Base-by-base conservation (phyloP, 2,113 vertebrate species). In the Varanus salvator region DNA sequence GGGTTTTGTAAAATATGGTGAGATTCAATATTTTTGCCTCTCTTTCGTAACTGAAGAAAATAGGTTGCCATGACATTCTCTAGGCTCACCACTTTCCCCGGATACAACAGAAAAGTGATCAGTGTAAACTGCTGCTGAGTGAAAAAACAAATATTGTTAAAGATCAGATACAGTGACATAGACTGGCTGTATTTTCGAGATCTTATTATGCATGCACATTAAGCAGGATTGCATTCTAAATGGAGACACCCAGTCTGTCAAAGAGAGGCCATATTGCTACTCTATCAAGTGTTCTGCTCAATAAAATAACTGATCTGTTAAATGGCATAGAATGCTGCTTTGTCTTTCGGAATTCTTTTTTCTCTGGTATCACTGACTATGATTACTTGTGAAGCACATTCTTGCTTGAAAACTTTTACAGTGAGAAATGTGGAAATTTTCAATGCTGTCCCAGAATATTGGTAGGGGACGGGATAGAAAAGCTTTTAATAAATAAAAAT, bases 251-350 rank as follows among this genome's bases (percentile, higher is more conserved):
- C 27, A 90, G 74, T 15, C 44, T 94, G 50, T 92, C 68, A 84
- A 91, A 94, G 91, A 34, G 12, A 6, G 69, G 77, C 77, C 85
- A 80, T 80, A 93, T 85, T 89, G 85, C 64, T 88, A 31, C 6
- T 91, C 84, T 89, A 83, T 90, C 90, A 94, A 93, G 92, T 91
- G 17, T 92, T 93, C 64, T 85, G 69, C 54, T 95, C 85, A 77
- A 94, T 92, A 91, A 93, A 95, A 82, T 88, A 76, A 95, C 80
- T 86, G 68, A 85, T 71, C 89, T 48, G 8, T 8, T 93, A 94
- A 93, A 94, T 93, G 95, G 96, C 94, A 91, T 92, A 85, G 78
- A 94, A 75, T 54, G n/a, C 60, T 83, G 38, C 29, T 91, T 87
- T 75, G 60, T 87, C 72, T 92, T 86, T 77, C 52, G 34, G 48